Evolutionary conservation across 2,797 vertebrate species (phyloP), one percentile per base, ranked within the genome.

Genomic region (Pyrocephalus nanus): DNA sequence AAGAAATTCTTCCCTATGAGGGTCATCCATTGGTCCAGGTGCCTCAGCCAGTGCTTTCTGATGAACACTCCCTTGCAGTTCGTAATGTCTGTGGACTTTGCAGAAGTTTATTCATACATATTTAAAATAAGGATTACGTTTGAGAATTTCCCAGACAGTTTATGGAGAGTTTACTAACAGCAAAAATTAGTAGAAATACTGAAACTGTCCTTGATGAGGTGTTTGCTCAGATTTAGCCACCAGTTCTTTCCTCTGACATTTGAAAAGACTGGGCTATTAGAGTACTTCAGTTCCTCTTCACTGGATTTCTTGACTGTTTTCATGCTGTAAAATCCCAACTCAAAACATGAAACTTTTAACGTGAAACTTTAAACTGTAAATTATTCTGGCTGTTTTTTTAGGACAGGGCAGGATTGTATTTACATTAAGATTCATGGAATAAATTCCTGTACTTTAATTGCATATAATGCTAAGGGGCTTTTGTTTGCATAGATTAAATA

Each of bases 401-500:
- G 11, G 55, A 29, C 21, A 32, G 15, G 75, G 15, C 8, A 45
- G n/a, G 26, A 30, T 5, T 77, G 12, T 7, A n/a, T 81, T 70
- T 87, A 45, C 27, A 67, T 83, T 87, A 88, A 85, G 64, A 85
- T 89, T 77, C 43, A 65, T 58, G n/a, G 50, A 69, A 62, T 78
- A 89, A 54, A 3, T 74, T 73, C 34, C 71, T 6, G 3, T 38
- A 32, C 79, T 94, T 95, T 86, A 94, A 92, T 70, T 94, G 61
- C 32, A 50, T 72, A 3, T 80, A 78, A 62, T 51, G 29, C 12
- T 74, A 54, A 71, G 23, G 15, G 26, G 4, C 4, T 45, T 93
- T 94, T 88, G 45, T 91, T 95, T 87, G 32, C 58, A 53, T 57
- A 73, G 86, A 86, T 86, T 78, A 82, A 87, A 74, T 71, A 87